Percentiles rank a stretch among this genome's conserved stretches.
phyloP scores from a whole-genome alignment of 2,888 invertebrate species.

The Aradus depressus region DNA sequence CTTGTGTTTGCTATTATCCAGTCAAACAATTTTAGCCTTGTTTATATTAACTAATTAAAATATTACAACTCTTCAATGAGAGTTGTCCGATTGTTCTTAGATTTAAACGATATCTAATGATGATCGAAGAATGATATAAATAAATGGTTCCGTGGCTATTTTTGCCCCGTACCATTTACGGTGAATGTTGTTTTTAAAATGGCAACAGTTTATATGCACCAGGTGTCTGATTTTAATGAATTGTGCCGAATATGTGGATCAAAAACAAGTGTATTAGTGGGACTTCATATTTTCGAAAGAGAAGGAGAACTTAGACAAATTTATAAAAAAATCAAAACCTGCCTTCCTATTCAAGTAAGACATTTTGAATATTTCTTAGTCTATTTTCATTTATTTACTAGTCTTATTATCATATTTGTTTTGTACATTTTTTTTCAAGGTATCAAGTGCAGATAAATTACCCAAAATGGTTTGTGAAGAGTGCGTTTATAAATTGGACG shows the following conservation, averaged over 20 bases:
- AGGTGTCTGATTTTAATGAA: conserved; percentile 33
- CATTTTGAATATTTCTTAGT: neutral
- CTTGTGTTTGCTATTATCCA: conserved; percentile 24
- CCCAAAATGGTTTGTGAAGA: conserved; percentile 49
- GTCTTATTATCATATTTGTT: neutral
- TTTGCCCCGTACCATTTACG: conserved; percentile 1
- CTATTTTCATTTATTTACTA: neutral
- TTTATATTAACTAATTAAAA: conserved; percentile 17
- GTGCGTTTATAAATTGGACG: conserved; percentile 46
- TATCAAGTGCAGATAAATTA: conserved; percentile 44
- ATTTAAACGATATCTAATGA: neutral
- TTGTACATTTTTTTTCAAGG: conserved; percentile 36
- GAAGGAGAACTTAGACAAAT: conserved; percentile 43
- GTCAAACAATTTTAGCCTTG: conserved; percentile 22
- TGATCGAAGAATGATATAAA: neutral
- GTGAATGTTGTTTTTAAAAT: conserved; percentile 15
- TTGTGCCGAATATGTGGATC: conserved; percentile 39
- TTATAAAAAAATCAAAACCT: conserved; percentile 46
- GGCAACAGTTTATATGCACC: conserved; percentile 23
- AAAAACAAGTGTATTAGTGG: conserved; percentile 38
- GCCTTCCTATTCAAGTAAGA: conserved; percentile 46
- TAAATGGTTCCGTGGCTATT: conserved; percentile 9
- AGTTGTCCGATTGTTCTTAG: neutral
- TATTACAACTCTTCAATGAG: conserved; percentile 10
- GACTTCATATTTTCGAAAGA: conserved; percentile 40